A percentile compares a stretch with the other conserved stretches of the same genome.
phyloP scores from a whole-genome alignment of 2,888 invertebrate species.

The Empis livida region DNA sequence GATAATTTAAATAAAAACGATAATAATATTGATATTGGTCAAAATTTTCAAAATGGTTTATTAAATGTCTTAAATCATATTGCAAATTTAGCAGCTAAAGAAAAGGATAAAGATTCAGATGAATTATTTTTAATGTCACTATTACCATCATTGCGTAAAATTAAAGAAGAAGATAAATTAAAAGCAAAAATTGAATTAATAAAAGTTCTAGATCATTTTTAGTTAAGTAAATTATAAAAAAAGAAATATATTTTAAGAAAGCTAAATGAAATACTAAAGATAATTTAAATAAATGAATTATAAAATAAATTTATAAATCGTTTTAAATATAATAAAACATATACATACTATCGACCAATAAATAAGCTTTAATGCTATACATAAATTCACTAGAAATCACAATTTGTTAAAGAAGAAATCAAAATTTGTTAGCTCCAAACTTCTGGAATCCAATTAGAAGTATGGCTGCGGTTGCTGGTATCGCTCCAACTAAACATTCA shows the following conservation, averaged over 20 bases:
- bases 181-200: not conserved
- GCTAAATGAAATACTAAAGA: too few species aligned
- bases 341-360: too few species aligned
- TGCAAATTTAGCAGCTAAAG: not conserved
- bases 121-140: slow-evolving; percentile 1
- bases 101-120: not conserved
- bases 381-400: too few species aligned
- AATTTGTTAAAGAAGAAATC: too few species aligned
- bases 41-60: not conserved
- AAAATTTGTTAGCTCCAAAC: slow-evolving; percentile 5
- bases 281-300: too few species aligned
- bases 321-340: too few species aligned
- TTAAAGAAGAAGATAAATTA: not conserved
- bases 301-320: too few species aligned
- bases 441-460: slow-evolving; percentile 12
- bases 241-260: too few species aligned
- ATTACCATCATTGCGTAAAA: not conserved
- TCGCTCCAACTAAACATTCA: slow-evolving; percentile 48
- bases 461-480: slow-evolving; percentile 29
- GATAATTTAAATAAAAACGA: not conserved
- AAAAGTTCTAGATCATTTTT: not conserved
- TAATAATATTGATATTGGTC: not conserved
- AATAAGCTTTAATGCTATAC: too few species aligned
- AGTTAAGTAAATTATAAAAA: not conserved
- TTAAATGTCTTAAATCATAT: not conserved